Evolutionary conservation across 2,113 vertebrate genomes (phyloP).

Genomic region (Chionomys nivalis): DNA sequence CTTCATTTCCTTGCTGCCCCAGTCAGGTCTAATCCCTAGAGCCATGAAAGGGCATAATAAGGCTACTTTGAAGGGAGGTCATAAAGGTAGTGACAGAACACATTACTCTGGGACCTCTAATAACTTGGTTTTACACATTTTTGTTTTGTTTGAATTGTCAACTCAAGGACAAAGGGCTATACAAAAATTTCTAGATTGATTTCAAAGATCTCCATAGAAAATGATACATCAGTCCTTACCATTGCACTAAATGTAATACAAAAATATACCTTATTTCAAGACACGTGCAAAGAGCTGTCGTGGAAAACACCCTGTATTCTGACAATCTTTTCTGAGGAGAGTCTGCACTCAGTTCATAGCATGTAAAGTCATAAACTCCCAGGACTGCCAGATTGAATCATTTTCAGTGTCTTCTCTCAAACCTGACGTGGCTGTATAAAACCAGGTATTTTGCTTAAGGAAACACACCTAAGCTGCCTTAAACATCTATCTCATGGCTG

Average conservation of each 20-base stretch:
- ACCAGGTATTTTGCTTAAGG: background rate
- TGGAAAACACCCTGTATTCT: background rate
- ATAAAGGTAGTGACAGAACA: background rate
- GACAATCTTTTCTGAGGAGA: background rate
- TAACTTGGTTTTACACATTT: background rate
- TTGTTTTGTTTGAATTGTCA: conserved; percentile 35
- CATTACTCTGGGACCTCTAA: background rate
- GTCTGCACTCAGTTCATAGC: conserved; percentile 13
- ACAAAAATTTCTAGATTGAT: background rate
- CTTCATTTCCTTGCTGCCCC: background rate
- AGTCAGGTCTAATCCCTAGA: no score
- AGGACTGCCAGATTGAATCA: conserved; percentile 23
- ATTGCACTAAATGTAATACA: background rate
- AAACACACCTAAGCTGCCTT: background rate
- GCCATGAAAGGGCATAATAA: background rate
- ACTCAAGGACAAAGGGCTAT: background rate
- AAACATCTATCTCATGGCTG: background rate
- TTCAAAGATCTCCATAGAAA: conserved; percentile 19
- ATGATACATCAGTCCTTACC: background rate
- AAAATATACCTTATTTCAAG: conserved; percentile 45
- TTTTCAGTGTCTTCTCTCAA: background rate
- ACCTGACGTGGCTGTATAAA: background rate
- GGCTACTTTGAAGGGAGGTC: background rate
- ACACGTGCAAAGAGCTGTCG: conserved; percentile 17
- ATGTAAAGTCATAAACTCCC: conserved; percentile 1